Base-by-base conservation (phyloP, 2,113 vertebrate genomes). In the Channa argus region DNA sequence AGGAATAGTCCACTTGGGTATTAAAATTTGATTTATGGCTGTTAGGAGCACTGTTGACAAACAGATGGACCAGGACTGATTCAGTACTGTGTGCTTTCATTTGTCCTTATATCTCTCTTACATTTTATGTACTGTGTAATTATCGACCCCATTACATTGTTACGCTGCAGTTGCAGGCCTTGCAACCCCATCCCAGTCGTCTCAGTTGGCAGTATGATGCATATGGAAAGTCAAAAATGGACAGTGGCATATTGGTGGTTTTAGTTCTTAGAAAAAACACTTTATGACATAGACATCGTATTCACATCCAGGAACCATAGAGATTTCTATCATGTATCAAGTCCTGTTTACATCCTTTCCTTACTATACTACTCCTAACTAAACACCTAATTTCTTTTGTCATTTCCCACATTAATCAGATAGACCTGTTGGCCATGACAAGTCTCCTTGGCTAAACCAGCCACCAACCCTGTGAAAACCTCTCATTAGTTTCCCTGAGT, bases 181-280 rank as follows among this genome's bases (percentile, higher is more conserved):
- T 54, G 45, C 24, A 68, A 43, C 58, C n/a, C 38, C 5, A 14
- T 37, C 15, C 15, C n/a, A 11, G 47, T 47, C 49, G 39, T 63
- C 14, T 13, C 3, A 1, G 4, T 51, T 72, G 54, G 39, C 60
- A 66, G 45, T 14, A 37, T 46, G 41, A 61, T 63, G 50, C 34
- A 58, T 68, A 83, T 63, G 12, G 70, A 52, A 47, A 73, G 51
- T 45, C 75, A 74, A 74, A 85, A 87, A 84, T 79, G 88, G 80
- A 12, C 10, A 2, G 11, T 36, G 13, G 66, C n/a, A 58, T 63
- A 15, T 58, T 47, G 50, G 55, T 41, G 52, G 41, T 64, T 78
- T 41, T 46, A 37, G 39, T 64, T 80, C 76, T 63, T 24, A 69
- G 67, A 78, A 64, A 64, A 44, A 41, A 49, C 34, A 49, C 34